Evolutionary conservation across 2,797 vertebrate genomes (phyloP), one percentile per base, ranked within the genome.

Genomic region (Syngnathus rostellatus): DNA sequence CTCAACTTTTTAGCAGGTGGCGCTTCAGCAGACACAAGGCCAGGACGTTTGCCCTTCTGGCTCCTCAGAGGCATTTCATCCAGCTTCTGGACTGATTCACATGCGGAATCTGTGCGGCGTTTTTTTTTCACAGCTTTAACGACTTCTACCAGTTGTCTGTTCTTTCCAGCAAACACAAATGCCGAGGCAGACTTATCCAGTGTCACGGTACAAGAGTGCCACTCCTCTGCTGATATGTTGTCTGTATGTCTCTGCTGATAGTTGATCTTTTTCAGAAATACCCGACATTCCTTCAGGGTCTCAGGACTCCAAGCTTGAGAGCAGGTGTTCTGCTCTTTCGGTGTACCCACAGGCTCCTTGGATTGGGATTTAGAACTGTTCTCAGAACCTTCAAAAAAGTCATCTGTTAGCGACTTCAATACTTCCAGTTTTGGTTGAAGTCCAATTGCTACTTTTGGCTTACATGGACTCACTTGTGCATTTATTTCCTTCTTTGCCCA

Each of bases 241-340:
- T 94, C 91, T 67, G 93, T 31, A 31, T 31, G 31, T 31, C 31
- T 31, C 3, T 31, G 31, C 31, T 31, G 88, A 68, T 92, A 93
- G 83, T 93, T 94, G 77, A 98, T 93, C 86, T 97, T 98, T 80
- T 91, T 95, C 79, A 98, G 86, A 90, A 97, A 98, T 87, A 98
- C 96, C 59, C 94, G 91, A 80, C 96, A 98, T 73, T 98, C 94
- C 86, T 94, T 96, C 79, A 98, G 90, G 17, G 85, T 90, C 88
- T 93, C 92, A 66, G 93, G 85, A 85, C 87, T 94, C 93, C 93
- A 96, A 50, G 88, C 81, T 81, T 92, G 90, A 8, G 86, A 90
- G 78, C 82, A 79, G 63, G 90, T 76, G 58, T 83, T 81, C 66
- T 85, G 82, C 80, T 91, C 85, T 80, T 89, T 88, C 63, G 73